Evolutionary conservation across 1,140 invertebrate genomes (phyloP).

Genomic region (Saccostrea cuccullata): DNA sequence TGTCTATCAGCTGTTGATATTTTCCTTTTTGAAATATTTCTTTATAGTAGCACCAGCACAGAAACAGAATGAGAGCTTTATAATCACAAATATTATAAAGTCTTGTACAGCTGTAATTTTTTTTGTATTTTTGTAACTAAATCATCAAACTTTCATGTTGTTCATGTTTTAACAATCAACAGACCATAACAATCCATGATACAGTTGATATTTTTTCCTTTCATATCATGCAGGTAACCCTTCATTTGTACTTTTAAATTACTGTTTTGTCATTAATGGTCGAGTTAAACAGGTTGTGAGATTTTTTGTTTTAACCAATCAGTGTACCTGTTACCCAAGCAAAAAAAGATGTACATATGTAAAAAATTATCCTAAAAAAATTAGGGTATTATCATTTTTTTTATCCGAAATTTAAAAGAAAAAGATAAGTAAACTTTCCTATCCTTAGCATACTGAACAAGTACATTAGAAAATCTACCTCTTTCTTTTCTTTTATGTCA

Average conservation of each 20-base stretch:
- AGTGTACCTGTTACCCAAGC: not conserved
- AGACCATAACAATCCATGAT: not conserved
- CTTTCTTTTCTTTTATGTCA: too few species aligned
- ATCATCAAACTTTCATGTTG: not conserved
- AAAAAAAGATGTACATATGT: not conserved
- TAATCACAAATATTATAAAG: slow-evolving; percentile 6
- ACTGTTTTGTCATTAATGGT: not conserved
- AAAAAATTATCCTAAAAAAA: not conserved
- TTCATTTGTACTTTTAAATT: not conserved
- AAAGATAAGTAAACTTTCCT: too few species aligned
- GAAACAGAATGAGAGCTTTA: not conserved
- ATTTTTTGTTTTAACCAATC: not conserved
- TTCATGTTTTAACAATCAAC: slow-evolving; percentile 14
- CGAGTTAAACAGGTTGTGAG: not conserved
- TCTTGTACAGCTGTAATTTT: slow-evolving; percentile 30
- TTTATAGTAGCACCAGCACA: not conserved
- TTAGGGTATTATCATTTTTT: not conserved
- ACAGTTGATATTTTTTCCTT: not conserved
- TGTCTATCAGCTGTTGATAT: not conserved
- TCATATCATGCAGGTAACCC: not conserved
- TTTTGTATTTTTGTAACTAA: slow-evolving; percentile 24
- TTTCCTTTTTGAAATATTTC: not conserved
- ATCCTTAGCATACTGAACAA: too few species aligned
- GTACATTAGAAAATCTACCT: too few species aligned
- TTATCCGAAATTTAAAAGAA: too few species aligned